phyloP scores from a whole-genome alignment of 1,140 invertebrate genomes.

The Drosophila pachea region DNA sequence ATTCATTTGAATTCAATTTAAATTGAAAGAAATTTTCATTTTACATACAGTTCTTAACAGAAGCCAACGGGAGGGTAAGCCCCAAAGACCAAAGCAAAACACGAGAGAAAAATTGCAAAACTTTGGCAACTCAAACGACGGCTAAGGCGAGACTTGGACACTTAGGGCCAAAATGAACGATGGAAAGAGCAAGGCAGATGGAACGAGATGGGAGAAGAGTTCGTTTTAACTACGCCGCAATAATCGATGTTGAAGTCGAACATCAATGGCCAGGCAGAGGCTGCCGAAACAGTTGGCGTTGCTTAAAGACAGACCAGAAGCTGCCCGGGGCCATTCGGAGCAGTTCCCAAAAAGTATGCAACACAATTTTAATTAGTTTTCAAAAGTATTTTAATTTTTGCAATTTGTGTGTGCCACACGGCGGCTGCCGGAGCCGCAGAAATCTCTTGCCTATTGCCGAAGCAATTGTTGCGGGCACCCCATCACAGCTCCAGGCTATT shows the following conservation, averaged over 20 bases:
- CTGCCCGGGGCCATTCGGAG: constrained; percentile 9
- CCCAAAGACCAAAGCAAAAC: constrained; percentile 18
- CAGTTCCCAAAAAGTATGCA: constrained; percentile 52
- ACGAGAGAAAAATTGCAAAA: constrained; percentile 55
- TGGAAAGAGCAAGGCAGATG: background rate
- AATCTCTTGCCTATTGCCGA: constrained; percentile 37
- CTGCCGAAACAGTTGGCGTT: constrained; percentile 12
- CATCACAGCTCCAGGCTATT: too few relatives aligned
- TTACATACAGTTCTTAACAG: background rate
- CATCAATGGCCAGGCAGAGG: constrained; percentile 33
- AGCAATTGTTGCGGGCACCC: constrained; percentile 17
- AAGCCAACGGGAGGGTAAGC: background rate
- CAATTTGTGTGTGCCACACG: constrained; percentile 66
- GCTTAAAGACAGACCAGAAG: constrained; percentile 2
- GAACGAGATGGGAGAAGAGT: constrained; percentile 13
- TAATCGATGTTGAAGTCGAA: constrained; percentile 65
- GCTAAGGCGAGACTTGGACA: constrained; percentile 5
- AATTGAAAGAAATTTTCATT: background rate
- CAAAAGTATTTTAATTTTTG: constrained; percentile 75
- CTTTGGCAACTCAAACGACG: constrained; percentile 32
- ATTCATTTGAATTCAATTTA: background rate
- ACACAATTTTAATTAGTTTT: constrained; percentile 75
- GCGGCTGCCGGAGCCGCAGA: constrained; percentile 20
- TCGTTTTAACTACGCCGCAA: constrained; percentile 52
- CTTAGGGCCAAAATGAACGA: background rate